A percentile compares a stretch with the other conserved stretches of the same genome.
Conservation (phyloP, 2,888 invertebrate genomes). For the Stenichneumon culpator region DNA sequence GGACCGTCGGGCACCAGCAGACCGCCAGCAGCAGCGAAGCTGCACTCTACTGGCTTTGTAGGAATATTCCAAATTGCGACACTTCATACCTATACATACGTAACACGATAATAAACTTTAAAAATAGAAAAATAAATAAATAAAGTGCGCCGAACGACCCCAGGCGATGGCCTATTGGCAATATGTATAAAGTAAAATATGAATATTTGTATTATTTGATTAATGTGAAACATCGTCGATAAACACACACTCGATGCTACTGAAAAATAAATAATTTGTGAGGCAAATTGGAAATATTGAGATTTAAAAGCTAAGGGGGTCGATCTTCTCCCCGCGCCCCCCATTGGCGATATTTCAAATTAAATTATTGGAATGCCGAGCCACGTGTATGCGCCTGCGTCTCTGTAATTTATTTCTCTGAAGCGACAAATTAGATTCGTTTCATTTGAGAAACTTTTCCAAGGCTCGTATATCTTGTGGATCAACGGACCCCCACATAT, state of each 20-base stretch:
- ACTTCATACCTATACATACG: constrained; percentile 14
- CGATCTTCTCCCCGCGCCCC: not conserved
- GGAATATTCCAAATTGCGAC: constrained; percentile 62
- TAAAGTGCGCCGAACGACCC: no score
- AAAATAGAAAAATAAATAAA: constrained; percentile 2
- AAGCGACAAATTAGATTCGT: constrained; percentile 26
- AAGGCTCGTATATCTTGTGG: constrained; percentile 15
- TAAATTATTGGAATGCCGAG: not conserved
- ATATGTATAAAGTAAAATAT: not conserved
- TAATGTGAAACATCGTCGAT: not conserved
- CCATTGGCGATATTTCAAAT: not conserved
- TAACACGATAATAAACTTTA: not conserved
- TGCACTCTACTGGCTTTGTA: constrained; percentile 29
- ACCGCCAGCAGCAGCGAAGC: not conserved
- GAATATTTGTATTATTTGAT: not conserved
- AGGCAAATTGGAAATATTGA: not conserved
- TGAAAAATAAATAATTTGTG: not conserved
- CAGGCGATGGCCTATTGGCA: no score
- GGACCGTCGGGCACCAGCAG: constrained; percentile 1
- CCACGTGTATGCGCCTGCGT: not conserved
- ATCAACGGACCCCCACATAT: constrained; percentile 36
- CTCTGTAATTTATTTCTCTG: constrained; percentile 1
- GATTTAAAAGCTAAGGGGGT: not conserved
- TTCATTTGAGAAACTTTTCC: constrained; percentile 43
- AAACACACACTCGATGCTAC: no score